Evolutionary conservation across 1,140 invertebrate species (phyloP).

Genomic region (Heterodera schachtii): DNA sequence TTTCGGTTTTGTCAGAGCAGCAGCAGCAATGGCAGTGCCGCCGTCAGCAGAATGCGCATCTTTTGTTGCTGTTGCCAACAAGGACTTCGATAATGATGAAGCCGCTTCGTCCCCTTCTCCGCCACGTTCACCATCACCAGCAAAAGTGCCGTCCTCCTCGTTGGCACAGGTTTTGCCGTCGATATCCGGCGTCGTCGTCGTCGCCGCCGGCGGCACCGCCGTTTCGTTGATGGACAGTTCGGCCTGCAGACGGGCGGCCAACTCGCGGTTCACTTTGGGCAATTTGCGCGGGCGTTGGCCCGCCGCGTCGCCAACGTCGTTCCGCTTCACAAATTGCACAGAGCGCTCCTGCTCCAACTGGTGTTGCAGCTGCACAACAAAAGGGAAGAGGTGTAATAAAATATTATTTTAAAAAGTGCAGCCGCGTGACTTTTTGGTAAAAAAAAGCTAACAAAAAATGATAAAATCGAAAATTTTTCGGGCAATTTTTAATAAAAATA

Average conservation of each 20-base stretch:
- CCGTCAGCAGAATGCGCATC: no score
- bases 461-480: no score
- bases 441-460: slow-evolving; percentile 10
- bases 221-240: slow-evolving; percentile 36
- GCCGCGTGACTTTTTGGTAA: not conserved
- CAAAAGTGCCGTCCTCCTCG: no score
- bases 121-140: slow-evolving; percentile 33
- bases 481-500: no score
- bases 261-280: slow-evolving; percentile 56
- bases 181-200: not conserved
- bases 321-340: slow-evolving; percentile 32
- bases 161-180: no score
- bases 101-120: not conserved
- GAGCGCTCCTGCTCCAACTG: slow-evolving; percentile 61
- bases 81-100: no score
- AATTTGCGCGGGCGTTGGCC: not conserved
- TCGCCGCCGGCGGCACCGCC: slow-evolving; percentile 10
- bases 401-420: not conserved
- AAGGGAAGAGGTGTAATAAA: not conserved
- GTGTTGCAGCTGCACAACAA: slow-evolving; percentile 51
- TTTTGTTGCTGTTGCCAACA: no score
- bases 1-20: no score
- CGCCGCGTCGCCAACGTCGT: not conserved
- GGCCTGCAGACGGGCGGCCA: slow-evolving; percentile 53
- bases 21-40: no score